Percentiles rank a stretch among this genome's conserved stretches.
Conservation (phyloP, 2,113 vertebrate species). For the Peromyscus leucopus region DNA sequence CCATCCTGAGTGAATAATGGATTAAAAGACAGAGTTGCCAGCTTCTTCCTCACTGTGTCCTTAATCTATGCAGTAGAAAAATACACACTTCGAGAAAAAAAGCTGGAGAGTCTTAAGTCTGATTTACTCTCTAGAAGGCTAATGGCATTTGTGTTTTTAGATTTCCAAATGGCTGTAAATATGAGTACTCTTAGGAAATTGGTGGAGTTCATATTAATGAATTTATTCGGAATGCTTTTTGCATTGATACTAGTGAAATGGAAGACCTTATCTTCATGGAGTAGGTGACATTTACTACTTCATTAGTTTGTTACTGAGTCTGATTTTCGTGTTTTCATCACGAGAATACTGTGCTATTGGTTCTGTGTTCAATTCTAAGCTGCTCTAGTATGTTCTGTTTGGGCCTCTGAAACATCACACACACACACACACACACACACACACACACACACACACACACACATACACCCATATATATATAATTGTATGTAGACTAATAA, state of each 20-base stretch:
- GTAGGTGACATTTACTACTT: neutral
- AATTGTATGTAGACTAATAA: neutral
- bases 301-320: neutral
- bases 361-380: neutral
- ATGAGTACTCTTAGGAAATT: constrained; percentile 1
- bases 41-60: rapidly evolving
- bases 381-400: constrained; percentile 1
- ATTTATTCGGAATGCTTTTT: constrained; percentile 33
- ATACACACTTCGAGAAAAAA: constrained; percentile 26
- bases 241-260: neutral
- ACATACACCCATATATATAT: neutral
- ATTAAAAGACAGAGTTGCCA: constrained; percentile 39
- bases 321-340: neutral
- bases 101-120: neutral
- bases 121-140: neutral
- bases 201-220: neutral
- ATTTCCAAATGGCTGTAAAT: constrained; percentile 36
- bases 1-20: constrained; percentile 45
- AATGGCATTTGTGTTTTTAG: constrained; percentile 1
- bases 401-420: neutral
- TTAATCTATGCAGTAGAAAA: constrained; percentile 58
- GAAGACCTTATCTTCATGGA: neutral
- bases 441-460: too few species aligned
- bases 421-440: too few species aligned
- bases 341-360: neutral